Conservation (phyloP, 2,113 vertebrate species). For the Galbula dea region DNA sequence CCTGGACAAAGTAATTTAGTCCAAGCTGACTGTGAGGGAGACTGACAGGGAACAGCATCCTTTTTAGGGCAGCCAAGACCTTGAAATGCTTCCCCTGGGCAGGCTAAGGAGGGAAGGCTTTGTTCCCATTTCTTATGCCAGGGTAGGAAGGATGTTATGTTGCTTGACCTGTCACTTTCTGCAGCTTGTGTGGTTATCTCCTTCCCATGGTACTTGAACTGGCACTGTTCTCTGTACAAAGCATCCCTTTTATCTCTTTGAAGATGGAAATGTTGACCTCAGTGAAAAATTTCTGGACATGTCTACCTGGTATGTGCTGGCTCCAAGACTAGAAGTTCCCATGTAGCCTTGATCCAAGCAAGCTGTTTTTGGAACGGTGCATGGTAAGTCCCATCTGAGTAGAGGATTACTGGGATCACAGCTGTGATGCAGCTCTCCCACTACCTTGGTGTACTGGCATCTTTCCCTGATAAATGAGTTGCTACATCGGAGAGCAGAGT, state of each 20-base stretch:
- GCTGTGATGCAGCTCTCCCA: background rate
- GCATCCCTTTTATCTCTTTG: background rate
- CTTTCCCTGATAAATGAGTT: background rate
- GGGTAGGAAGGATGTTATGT: accelerated
- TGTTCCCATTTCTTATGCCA: background rate
- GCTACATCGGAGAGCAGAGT: accelerated
- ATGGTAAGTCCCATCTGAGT: accelerated
- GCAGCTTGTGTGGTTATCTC: background rate
- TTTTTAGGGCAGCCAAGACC: background rate
- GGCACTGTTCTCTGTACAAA: background rate
- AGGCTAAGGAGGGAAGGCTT: background rate
- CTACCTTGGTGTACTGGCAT: background rate
- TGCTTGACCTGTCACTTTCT: background rate
- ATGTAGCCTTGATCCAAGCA: accelerated
- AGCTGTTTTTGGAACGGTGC: background rate
- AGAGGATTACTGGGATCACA: background rate
- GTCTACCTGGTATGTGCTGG: accelerated
- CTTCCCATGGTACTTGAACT: background rate
- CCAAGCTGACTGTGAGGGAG: background rate
- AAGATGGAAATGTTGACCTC: background rate
- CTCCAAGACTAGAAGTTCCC: background rate
- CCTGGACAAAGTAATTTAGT: background rate
- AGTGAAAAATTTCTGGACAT: background rate
- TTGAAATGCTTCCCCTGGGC: background rate
- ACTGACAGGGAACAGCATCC: background rate